Evolutionary conservation across 2,888 invertebrate genomes (phyloP), one percentile per base, ranked within the genome.

Genomic region (Leptodirus hochenwartii): DNA sequence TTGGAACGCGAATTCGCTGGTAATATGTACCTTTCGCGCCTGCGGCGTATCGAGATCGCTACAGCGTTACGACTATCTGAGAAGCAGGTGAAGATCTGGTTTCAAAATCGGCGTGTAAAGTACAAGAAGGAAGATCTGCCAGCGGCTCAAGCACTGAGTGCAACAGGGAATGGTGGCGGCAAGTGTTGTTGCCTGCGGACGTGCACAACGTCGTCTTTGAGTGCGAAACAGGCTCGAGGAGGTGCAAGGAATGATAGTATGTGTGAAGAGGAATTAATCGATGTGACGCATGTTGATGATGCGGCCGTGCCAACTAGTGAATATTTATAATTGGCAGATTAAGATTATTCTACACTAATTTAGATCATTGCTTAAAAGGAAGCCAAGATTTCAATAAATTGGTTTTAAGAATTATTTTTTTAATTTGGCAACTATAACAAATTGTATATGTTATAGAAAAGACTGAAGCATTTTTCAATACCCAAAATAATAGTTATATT

Each of bases 1-100:
- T 56, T 93, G 32, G 90, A 91, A 53, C 59, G 87, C 29, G 91
- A 90, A 49, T 93, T 91, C 53, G 64, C 81, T 0, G 56, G 74
- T 42, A 91, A 88, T 50, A 88, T 87, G 74, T 93, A 93, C 47
- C 58, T 93, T 17, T 87, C 88, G 0, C 64, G 91, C 23, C 54
- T 91, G 39, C 64, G 91, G 29, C 63, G 91, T 33, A 91, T 93
- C 39, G 90, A 93, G 56, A 91, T 93, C 31, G 91, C 93, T 3
- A 87, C 84, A 15, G 73, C 79, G 39, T 55, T 91, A 35, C 69
- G 80, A 29, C 57, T 93, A 1, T 85, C 85, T 0, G 93, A 93
- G 54, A 93, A 91, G 48, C 91, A 91, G 59, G 90, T 91, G 38
- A 91, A 84, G 53, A 84, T 84, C 40, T 85, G 90, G 91, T 91